phyloP scores from a whole-genome alignment of 2,888 invertebrate species.

The Trachelus iudaicus region DNA sequence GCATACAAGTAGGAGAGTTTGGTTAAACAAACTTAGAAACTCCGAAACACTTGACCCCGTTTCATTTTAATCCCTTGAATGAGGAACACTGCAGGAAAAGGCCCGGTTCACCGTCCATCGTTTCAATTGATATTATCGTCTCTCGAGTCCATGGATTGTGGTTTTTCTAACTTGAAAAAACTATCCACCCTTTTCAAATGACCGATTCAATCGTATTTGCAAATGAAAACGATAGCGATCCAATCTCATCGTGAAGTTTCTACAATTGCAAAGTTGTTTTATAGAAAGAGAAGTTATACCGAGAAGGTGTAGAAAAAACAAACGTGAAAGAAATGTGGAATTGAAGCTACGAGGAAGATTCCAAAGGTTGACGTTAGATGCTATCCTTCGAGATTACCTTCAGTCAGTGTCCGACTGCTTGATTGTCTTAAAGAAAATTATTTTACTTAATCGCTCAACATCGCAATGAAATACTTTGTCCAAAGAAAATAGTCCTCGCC shows the following conservation, averaged over 20 bases:
- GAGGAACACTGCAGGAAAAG: not conserved
- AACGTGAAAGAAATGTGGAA: not conserved
- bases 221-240: slow-evolving; percentile 43
- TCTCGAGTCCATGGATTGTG: not conserved
- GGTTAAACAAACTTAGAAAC: not conserved
- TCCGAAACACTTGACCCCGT: not conserved
- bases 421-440: not conserved
- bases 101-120: not conserved
- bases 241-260: slow-evolving; percentile 36
- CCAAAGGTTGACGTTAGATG: not conserved
- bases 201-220: slow-evolving; percentile 40
- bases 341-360: not conserved
- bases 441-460: not conserved
- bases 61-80: not conserved
- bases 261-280: slow-evolving; percentile 30
- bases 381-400: not conserved
- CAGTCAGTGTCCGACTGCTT: not conserved
- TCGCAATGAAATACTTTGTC: not conserved
- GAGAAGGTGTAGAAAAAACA: not conserved
- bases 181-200: slow-evolving; percentile 27
- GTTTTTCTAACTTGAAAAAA: not conserved
- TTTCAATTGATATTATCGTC: not conserved
- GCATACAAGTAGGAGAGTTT: not conserved
- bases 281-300: not conserved
- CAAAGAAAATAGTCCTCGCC: not conserved